Conservation (phyloP, 2,888 invertebrate species). For the Caenorhabditis macrosperma region DNA sequence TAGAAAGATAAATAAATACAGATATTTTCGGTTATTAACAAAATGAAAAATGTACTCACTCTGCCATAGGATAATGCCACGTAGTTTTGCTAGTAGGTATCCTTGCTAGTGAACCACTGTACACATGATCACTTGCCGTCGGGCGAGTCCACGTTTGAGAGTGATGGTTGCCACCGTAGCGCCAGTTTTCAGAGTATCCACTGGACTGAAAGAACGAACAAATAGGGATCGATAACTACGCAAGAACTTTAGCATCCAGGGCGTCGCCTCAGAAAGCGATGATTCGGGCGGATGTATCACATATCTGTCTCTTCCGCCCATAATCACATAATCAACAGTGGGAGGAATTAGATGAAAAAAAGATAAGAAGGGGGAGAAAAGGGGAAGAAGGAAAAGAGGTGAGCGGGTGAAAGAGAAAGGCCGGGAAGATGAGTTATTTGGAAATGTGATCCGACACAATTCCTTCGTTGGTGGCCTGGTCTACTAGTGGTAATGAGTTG, state of each 20-base stretch:
- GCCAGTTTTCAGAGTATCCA: slow-evolving; percentile 35
- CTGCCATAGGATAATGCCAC: slow-evolving; percentile 40
- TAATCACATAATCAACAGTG: slow-evolving; percentile 48
- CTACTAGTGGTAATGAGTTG: not conserved
- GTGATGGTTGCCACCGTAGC: slow-evolving; percentile 35
- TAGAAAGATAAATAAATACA: too few relatives aligned
- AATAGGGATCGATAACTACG: slow-evolving; percentile 13
- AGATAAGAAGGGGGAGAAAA: slow-evolving; percentile 12
- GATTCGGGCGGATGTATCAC: not conserved
- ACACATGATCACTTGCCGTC: slow-evolving; percentile 44
- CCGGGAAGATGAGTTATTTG: not conserved
- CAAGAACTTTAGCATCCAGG: slow-evolving; percentile 23
- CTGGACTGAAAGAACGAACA: slow-evolving; percentile 26
- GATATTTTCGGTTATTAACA: too few relatives aligned
- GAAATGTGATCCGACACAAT: not conserved
- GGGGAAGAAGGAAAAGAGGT: slow-evolving; percentile 1
- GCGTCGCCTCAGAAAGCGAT: slow-evolving; percentile 6
- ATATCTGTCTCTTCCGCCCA: slow-evolving; percentile 29
- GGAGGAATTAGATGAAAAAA: slow-evolving; percentile 19
- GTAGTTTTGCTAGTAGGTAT: slow-evolving; percentile 20
- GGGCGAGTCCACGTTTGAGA: slow-evolving; percentile 34
- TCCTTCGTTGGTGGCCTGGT: not conserved
- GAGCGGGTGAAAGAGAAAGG: slow-evolving; percentile 1
- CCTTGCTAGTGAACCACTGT: slow-evolving; percentile 44
- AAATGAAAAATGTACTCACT: slow-evolving; percentile 32